Evolutionary conservation across 2,113 vertebrate species (phyloP), one percentile per base, ranked within the genome.

Genomic region (Pteropus alecto): DNA sequence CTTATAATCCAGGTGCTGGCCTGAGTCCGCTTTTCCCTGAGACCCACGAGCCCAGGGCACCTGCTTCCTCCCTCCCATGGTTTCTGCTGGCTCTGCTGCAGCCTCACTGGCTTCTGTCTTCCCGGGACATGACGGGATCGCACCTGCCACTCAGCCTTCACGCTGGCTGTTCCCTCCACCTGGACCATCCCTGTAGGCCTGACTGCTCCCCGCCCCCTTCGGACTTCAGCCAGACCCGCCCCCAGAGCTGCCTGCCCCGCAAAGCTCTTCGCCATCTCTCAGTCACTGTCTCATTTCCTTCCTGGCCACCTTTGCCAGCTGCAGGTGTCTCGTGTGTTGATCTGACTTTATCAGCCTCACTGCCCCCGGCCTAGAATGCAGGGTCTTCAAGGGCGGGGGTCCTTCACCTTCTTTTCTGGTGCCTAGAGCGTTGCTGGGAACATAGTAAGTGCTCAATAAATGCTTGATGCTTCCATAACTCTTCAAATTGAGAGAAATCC

Each of bases 391-490:
- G 33, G 35, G 21, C 16, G 8, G 24, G 8, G 10, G 11, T 1
- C 26, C 28, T 11, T 68, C 60, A 18, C n/a, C 74, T 51, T 22
- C 43, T 26, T 56, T 33, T 8, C 41, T 10, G 0, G 11, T 3
- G 46, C 38, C 18, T 18, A 16, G 28, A 63, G 43, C 35, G 28
- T 28, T 54, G 9, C 71, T 51, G 4, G 54, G 70, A n/a, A n/a
- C n/a, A 9, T 2, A 78, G 7, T 6, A 76, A 51, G n/a, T 63
- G 61, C 61, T 43, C 8, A 1, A 7, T 54, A 43, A n/a, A 63
- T 16, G 22, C 35, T 46, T 9, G 41, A 16, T 0, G 0, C 14
- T 60, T 51, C 51, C 1, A 15, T 15, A 11, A 30, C 26, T n/a
- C 79, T 77, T 68, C n/a, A 60, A 30, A 38, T 35, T 56, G 43